Evolutionary conservation across 2,113 vertebrate species (phyloP).

Genomic region (Serilophus lunatus): DNA sequence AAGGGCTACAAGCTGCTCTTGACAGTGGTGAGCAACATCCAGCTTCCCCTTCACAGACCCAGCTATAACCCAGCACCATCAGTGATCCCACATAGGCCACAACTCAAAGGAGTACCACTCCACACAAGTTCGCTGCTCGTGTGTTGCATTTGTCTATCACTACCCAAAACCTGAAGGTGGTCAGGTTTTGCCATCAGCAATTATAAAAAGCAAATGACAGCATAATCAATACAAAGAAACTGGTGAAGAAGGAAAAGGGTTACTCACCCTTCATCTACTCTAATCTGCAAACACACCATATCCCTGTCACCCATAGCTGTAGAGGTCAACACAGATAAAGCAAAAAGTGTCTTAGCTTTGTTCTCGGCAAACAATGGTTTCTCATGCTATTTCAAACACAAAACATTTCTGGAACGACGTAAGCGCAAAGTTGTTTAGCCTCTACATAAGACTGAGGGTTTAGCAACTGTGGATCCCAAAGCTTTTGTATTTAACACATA

Average conservation of each 20-base stretch:
- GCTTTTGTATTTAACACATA: not conserved
- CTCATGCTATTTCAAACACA: not conserved
- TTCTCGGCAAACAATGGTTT: not conserved
- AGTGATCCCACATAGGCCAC: fast-evolving
- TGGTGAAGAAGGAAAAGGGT: not conserved
- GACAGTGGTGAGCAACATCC: not conserved
- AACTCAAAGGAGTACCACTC: fast-evolving
- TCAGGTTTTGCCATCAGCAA: not conserved
- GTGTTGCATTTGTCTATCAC: not conserved
- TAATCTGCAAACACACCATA: not conserved
- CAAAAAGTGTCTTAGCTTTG: not conserved
- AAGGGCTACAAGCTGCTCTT: not conserved
- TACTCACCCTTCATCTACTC: not conserved
- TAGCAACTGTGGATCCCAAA: not conserved
- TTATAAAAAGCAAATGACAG: not conserved
- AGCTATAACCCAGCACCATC: not conserved
- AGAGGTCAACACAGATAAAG: not conserved
- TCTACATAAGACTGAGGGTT: not conserved
- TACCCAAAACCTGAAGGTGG: not conserved
- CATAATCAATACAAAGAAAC: not conserved
- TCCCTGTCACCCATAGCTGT: not conserved
- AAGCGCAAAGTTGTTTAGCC: not conserved
- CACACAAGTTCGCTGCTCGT: not conserved
- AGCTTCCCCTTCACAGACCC: not conserved
- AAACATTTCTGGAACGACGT: not conserved